phyloP scores from a whole-genome alignment of 2,797 vertebrate genomes.

The Smutsia temminckii region DNA sequence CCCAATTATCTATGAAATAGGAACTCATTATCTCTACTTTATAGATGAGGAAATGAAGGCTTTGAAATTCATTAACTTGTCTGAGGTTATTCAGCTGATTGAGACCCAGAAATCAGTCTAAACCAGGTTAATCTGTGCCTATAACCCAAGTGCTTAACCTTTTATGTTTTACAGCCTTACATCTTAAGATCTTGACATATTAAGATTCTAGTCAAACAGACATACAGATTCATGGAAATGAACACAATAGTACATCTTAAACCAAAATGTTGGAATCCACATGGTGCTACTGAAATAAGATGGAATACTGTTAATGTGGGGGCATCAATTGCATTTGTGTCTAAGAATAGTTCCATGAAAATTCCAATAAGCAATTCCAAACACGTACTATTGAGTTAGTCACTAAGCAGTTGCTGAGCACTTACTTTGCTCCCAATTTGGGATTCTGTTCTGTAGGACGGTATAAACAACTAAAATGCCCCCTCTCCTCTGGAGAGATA shows the following conservation, averaged over 20 bases:
- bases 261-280: not conserved
- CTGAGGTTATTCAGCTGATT: not conserved
- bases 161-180: not conserved
- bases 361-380: constrained; percentile 14
- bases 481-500: not conserved
- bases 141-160: not conserved
- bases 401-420: not conserved
- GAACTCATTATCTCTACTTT: not conserved
- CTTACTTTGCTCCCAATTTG: not conserved
- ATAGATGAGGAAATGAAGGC: not conserved
- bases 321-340: not conserved
- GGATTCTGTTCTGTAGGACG: not conserved
- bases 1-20: not conserved
- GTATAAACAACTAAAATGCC: not conserved
- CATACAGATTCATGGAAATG: not conserved
- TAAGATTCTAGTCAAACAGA: not conserved
- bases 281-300: not conserved
- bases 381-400: not conserved
- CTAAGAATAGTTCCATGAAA: not conserved
- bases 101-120: not conserved
- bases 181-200: not conserved
- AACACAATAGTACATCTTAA: not conserved
- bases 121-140: not conserved
- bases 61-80: not conserved
- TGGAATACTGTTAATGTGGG: not conserved